phyloP scores from a whole-genome alignment of 2,797 vertebrate genomes.

The Argya squamiceps region DNA sequence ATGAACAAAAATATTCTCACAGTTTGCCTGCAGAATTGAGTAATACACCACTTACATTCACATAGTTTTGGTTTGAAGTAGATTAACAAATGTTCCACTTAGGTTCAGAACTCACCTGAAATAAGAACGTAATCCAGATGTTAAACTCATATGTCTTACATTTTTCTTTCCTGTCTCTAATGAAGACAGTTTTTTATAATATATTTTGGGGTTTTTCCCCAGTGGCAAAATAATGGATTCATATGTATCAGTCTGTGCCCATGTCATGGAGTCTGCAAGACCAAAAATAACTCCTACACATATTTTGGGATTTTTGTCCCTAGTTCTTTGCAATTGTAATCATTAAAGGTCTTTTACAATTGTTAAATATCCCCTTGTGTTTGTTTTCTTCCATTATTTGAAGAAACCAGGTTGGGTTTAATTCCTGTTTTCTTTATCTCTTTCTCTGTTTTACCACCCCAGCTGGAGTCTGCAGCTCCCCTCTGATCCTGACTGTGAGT shows the following conservation, averaged over 20 bases:
- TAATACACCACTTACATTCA: neutral
- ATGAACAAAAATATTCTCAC: neutral
- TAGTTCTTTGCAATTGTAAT: neutral
- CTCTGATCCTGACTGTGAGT: neutral
- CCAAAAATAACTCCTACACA: neutral
- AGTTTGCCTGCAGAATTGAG: neutral
- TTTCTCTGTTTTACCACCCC: neutral
- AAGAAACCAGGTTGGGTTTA: neutral
- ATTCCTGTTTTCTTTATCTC: neutral
- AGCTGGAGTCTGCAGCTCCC: neutral
- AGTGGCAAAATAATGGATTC: neutral
- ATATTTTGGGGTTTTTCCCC: neutral
- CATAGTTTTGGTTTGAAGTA: neutral
- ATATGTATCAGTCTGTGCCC: neutral
- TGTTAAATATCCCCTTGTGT: neutral
- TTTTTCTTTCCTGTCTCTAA: neutral
- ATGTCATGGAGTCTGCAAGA: neutral
- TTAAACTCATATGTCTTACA: neutral
- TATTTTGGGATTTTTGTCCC: neutral
- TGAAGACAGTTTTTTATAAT: neutral
- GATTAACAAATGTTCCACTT: neutral
- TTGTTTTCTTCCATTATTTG: neutral
- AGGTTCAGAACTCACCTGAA: neutral
- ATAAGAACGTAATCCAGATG: neutral
- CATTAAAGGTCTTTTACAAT: neutral